Base-by-base conservation (phyloP, 1,140 invertebrate species). In the Drosophila rufa region DNA sequence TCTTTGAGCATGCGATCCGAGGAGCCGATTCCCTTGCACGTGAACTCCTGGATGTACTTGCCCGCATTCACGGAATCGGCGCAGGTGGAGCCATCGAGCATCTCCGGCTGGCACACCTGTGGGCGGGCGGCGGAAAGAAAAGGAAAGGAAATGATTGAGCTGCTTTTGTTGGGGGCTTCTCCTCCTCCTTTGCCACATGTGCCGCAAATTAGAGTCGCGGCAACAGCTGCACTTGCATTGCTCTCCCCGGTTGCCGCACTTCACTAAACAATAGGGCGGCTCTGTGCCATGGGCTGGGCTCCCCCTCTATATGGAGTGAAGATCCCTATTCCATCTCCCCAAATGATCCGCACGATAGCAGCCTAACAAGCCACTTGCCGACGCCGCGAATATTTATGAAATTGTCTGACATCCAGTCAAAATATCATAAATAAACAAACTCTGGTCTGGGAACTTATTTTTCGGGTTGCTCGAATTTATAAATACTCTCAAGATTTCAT, bases 21-120 rank as follows among this genome's bases (percentile, higher is more conserved):
- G 30, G 96, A 95, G 45, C 94, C 89, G 73, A 93, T 80, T 11
- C 94, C 94, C 5, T 90, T 92, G 82, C 96, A 97, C 1, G 79
- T 93, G 81, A 95, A 97, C 38, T 95, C 81, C 51, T 94, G 94
- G 47, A 96, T 95, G 82, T 97, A 97, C 59, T 87, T 93, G 86
- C 95, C 94, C 27, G 93, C 93, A 91, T 96, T 95, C 25, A 91
- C 91, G 0, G 93, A 70, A 38, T 94, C 73, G 5, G 74, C 83
- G 75, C 96, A 96, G 79, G 95, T 93, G 19, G 79, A 71, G 45
- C 78, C 78, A 74, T 92, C 91, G 36, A 57, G 17, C 48, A 96
- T 93, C 45, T 94, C 92, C 0, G 96, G 96, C 36, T 94, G 86
- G 79, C 96, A 97, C 15, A 97, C 94, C 93, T 95, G 91, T 14